Percentiles rank a stretch among this genome's conserved stretches.
Evolutionary conservation across 1,140 invertebrate genomes (phyloP).

Genomic region (Bombus soroeensis): DNA sequence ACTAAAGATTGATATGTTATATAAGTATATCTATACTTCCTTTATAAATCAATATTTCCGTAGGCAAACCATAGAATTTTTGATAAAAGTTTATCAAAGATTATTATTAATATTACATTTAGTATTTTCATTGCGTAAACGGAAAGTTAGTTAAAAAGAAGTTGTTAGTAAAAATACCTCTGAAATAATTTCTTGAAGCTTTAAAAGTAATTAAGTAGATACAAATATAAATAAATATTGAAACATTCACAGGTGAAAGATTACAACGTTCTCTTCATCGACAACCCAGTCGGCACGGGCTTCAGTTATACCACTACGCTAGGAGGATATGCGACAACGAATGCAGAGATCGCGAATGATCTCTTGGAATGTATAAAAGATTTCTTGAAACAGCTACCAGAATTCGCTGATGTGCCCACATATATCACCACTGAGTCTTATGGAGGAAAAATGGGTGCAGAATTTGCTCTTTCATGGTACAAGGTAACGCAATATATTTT

Average conservation of each 20-base stretch:
- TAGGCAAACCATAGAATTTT: not conserved
- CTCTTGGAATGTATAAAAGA: slow-evolving; percentile 87
- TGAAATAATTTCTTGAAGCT: not conserved
- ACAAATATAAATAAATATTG: not conserved
- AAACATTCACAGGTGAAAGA: slow-evolving; percentile 85
- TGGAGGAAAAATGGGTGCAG: slow-evolving; percentile 94
- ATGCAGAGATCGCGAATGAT: slow-evolving; percentile 90
- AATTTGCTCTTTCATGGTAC: slow-evolving; percentile 87
- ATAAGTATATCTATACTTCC: not conserved
- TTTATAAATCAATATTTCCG: not conserved
- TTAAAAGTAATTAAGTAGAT: not conserved
- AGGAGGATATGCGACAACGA: slow-evolving; percentile 85
- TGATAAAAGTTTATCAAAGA: not conserved
- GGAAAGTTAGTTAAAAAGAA: not conserved
- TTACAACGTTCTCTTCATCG: slow-evolving; percentile 93
- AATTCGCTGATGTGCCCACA: slow-evolving; percentile 88
- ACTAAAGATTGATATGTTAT: not conserved
- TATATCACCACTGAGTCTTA: slow-evolving; percentile 95
- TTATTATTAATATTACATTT: too few relatives aligned
- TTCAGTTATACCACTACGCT: slow-evolving; percentile 90
- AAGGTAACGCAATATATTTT: slow-evolving; percentile 82
- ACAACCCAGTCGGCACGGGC: slow-evolving; percentile 95
- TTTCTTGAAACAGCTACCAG: slow-evolving; percentile 85
- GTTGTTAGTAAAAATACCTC: not conserved
- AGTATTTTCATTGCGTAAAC: not conserved